Base-by-base conservation (phyloP, 2,797 vertebrate genomes). In the Esox lucius region DNA sequence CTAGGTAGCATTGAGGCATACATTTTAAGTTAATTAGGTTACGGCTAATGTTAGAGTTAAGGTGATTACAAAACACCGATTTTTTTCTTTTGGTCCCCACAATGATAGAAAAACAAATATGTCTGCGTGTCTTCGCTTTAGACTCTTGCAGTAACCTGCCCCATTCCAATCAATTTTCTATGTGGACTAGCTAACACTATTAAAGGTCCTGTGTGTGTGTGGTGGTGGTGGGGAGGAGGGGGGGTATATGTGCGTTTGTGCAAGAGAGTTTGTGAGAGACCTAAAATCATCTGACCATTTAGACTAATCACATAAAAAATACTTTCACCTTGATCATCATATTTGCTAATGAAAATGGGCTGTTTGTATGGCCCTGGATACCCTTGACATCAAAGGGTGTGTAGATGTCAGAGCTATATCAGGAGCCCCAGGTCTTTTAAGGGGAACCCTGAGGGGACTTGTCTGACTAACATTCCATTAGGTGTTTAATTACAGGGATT, bases 401-500 rank as follows among this genome's bases (percentile, higher is more conserved):
- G 77, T 79, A 71, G 71, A 82, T 70, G 82, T 72, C 77, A 65
- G 61, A 84, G 39, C 66, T 80, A 78, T 80, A 81, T 75, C 65
- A 79, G 78, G 77, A 84, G 73, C 73, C 64, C 66, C 24, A 75
- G 85, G 80, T 83, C 81, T 81, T 87, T 75, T 80, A 78, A 85
- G 74, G 78, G 59, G 79, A 75, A 61, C 80, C 89, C 90, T 86
- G 80, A 84, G 59, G 88, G 87, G 88, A 91, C 72, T 17, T 74
- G 84, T 83, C 78, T 77, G 80, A 85, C 78, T 87, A 86, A 84
- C 87, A 78, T 89, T 87, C 84, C 88, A 91, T 92, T 92, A 91
- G 87, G 86, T 90, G 90, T 91, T 93, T 91, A 91, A 91, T 93
- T 92, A 91, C 83, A 86, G 85, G 81, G 86, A 92, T 93, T 92